Conservation (phyloP, 1,140 invertebrate species). For the Goniozus legneri region DNA sequence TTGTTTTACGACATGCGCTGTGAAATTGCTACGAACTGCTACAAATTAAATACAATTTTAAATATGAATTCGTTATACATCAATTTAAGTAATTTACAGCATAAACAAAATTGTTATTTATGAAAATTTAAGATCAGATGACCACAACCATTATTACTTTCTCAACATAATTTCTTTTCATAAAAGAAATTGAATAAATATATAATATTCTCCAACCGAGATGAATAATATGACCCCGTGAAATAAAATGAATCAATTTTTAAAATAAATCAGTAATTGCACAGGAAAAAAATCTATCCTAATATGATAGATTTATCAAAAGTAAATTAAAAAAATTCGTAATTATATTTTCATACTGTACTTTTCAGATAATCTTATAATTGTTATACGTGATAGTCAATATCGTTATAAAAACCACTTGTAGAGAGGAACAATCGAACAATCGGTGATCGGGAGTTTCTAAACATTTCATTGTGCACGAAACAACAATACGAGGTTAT, state of each 20-base stretch:
- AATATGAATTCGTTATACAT: not conserved
- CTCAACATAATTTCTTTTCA: too few relatives aligned
- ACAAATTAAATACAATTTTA: not conserved
- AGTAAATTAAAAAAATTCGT: slow-evolving; percentile 14
- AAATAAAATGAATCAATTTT: not conserved
- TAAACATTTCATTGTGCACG: slow-evolving; percentile 42
- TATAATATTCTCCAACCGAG: too few relatives aligned
- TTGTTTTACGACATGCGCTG: not conserved
- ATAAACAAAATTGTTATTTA: not conserved
- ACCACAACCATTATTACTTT: too few relatives aligned
- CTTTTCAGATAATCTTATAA: too few relatives aligned
- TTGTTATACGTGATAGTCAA: too few relatives aligned
- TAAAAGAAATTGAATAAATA: too few relatives aligned
- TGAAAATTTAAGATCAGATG: too few relatives aligned
- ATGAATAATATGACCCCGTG: too few relatives aligned
- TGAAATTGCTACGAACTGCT: too few relatives aligned
- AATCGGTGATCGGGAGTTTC: slow-evolving; percentile 28
- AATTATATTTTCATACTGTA: slow-evolving; percentile 24
- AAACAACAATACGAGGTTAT: slow-evolving; percentile 40
- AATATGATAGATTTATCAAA: slow-evolving; percentile 5
- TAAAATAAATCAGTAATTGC: slow-evolving; percentile 7
- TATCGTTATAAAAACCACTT: too few relatives aligned
- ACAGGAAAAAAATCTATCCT: slow-evolving; percentile 14
- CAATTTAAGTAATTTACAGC: not conserved
- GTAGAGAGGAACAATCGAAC: slow-evolving; percentile 37